These are phyloP conservation scores for Dorcus parallelipipedus DNA, from an alignment of 2,888 invertebrate species.

Conservation along the genomic window DNA sequence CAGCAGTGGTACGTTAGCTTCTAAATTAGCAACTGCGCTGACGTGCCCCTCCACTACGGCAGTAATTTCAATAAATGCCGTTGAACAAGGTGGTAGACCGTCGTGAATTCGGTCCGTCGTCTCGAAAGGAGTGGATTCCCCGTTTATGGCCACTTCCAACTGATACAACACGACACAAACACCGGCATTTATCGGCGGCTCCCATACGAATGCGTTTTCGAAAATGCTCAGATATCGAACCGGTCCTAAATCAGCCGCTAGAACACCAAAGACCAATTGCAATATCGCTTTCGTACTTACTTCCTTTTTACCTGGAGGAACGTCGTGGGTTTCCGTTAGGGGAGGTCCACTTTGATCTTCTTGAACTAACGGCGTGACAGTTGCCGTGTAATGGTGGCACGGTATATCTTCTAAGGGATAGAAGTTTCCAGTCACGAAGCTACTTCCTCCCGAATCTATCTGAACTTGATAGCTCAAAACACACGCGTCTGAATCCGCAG, in stretches of 20 bases:
- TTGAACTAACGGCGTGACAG: neutral
- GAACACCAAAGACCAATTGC: too few species aligned
- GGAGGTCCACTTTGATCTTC: neutral
- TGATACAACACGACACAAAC: neutral
- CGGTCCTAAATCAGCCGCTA: neutral
- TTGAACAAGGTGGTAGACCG: too few species aligned
- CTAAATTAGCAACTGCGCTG: too few species aligned
- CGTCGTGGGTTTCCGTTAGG: neutral
- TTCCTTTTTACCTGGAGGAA: neutral
- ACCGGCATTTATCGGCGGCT: neutral
- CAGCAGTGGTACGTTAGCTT: too few species aligned
- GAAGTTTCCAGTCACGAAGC: neutral
- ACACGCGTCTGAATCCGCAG: neutral
- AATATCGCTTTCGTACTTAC: neutral
- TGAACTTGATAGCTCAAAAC: constrained; percentile 1
- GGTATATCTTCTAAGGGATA: neutral
- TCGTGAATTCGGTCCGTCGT: too few species aligned
- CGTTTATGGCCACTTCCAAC: too few species aligned
- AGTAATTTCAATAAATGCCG: too few species aligned
- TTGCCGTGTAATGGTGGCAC: neutral
- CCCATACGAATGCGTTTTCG: neutral
- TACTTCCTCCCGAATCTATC: neutral
- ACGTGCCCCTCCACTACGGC: too few species aligned
- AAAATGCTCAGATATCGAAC: neutral
- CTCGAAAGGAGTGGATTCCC: too few species aligned